A percentile compares a stretch with the other conserved stretches of the same genome.
Conservation (phyloP, 2,797 vertebrate genomes). For the Pelochelys cantorii region DNA sequence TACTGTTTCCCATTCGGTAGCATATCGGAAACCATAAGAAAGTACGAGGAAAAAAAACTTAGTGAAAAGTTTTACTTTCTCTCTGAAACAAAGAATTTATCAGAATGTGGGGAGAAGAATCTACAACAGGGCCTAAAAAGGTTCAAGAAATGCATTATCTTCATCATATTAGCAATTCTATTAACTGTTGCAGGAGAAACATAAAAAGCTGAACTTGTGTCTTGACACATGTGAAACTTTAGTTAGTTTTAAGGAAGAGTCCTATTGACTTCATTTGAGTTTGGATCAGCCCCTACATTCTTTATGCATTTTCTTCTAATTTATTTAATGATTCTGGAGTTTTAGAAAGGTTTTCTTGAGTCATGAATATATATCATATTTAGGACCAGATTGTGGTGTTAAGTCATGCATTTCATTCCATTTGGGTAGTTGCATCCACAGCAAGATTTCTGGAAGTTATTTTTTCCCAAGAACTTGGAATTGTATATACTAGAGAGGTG, state of each 20-base stretch:
- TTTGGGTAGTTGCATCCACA: not conserved
- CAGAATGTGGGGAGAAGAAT: not conserved
- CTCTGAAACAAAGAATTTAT: not conserved
- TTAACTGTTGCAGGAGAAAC: not conserved
- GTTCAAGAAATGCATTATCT: not conserved
- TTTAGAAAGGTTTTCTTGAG: slow-evolving; percentile 16
- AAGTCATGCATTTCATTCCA: not conserved
- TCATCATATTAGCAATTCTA: not conserved
- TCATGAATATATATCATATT: not conserved
- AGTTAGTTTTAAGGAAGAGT: not conserved
- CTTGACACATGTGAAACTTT: not conserved
- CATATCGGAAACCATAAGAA: not conserved
- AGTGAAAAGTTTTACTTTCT: not conserved
- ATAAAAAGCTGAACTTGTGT: not conserved
- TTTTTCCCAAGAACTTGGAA: slow-evolving; percentile 36
- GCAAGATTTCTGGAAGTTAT: slow-evolving; percentile 22
- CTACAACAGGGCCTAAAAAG: not conserved
- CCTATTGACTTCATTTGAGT: not conserved
- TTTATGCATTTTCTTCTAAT: not conserved
- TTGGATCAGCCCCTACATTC: not conserved
- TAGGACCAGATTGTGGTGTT: slow-evolving; percentile 24
- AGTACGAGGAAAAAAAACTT: not conserved
- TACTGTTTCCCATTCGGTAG: not conserved
- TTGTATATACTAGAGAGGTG: slow-evolving; percentile 12
- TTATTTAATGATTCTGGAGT: not conserved